Evolutionary conservation across 2,888 invertebrate genomes (phyloP).

Genomic region (Thecocarcelia acutangulata): DNA sequence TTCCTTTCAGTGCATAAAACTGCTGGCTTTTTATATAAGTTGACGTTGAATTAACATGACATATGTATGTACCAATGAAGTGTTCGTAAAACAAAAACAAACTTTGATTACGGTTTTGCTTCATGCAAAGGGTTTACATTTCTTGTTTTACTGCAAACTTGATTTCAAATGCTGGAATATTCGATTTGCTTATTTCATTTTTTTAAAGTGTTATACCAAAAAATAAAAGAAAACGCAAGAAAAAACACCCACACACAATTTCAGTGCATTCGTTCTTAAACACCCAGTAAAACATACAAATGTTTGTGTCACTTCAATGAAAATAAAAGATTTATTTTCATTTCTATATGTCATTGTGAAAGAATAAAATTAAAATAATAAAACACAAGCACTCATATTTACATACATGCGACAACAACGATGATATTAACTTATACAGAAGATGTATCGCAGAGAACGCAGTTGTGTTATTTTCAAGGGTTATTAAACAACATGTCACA

Average conservation of each 20-base stretch:
- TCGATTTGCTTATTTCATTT: no score
- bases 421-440: not conserved
- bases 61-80: no score
- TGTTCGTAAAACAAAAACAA: no score
- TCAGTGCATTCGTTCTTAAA: not conserved
- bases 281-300: conserved; percentile 21
- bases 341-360: conserved; percentile 27
- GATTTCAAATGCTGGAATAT: no score
- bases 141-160: no score
- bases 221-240: not conserved
- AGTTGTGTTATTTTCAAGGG: conserved; percentile 56
- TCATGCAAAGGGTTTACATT: no score
- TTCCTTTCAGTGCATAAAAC: no score
- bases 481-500: conserved; percentile 62
- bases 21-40: no score
- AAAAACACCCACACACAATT: not conserved
- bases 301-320: conserved; percentile 61
- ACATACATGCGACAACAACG: not conserved
- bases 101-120: no score
- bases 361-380: conserved; percentile 25
- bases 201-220: no score
- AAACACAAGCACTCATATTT: conserved; percentile 19
- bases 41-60: no score
- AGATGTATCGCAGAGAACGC: conserved; percentile 5
- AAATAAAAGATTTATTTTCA: conserved; percentile 47